Base-by-base conservation (phyloP, 1,140 invertebrate genomes). In the Brachionus rubens region DNA sequence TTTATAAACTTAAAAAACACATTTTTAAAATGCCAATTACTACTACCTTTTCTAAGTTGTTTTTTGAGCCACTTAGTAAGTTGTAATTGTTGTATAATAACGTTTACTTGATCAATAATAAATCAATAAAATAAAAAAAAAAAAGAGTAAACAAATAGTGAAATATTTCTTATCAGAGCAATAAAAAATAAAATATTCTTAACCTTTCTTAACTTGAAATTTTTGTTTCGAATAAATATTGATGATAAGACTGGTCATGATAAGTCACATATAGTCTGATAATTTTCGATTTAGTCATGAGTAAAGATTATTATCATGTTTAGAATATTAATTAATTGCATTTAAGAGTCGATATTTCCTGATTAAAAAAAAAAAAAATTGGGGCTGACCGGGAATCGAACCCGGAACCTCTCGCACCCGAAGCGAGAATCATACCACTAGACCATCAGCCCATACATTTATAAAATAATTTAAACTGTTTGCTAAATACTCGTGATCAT, bases 231-330 rank as follows among this genome's bases (percentile, higher is more conserved):
- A n/a, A n/a, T n/a, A n/a, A n/a, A n/a, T n/a, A n/a, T n/a, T n/a
- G n/a, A n/a, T n/a, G n/a, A n/a, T n/a, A n/a, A 59, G 54, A 59
- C 54, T 36, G 36, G 36, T 59, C 26, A 59, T 59, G 54, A 59
- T 59, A 59, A 59, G 54, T 59, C 54, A 59, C 54, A 59, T 59
- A 59, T 33, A 59, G 54, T 59, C 54, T 59, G 30, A 10, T 54
- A 54, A 54, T 54, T 54, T n/a, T 54, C n/a, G n/a, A n/a, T n/a
- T 36, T 36, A 36, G 9, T 36, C 33, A 3, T 5, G 3, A 5
- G 33, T 36, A 5, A 36, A 36, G 33, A 26, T 6, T 52, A 10
- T 33, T 59, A 59, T 59, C 33, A 33, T 7, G n/a, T 9, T 16
- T 36, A 33, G 3, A 36, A 36, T 36, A 5, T 36, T 3, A 36